Conservation (phyloP, 2,888 invertebrate genomes). For the Epsilonema sp. region DNA sequence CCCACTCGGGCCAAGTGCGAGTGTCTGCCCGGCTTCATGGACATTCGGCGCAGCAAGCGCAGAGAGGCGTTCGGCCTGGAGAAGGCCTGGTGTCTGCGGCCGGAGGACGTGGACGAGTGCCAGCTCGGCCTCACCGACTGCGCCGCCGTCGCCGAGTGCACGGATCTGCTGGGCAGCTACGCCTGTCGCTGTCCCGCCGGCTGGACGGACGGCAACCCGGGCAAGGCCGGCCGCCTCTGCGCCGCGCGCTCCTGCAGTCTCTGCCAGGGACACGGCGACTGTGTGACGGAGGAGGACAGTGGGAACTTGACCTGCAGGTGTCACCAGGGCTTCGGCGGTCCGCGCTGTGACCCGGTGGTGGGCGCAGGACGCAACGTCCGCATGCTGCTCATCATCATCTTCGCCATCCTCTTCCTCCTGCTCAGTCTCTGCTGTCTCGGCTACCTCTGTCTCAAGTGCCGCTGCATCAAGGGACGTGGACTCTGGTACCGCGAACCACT, state of each 20-base stretch:
- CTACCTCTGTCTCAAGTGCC: slow-evolving; percentile 15
- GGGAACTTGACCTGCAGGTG: slow-evolving; percentile 21
- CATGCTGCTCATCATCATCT: slow-evolving; percentile 19
- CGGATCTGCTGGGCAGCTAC: slow-evolving; percentile 21
- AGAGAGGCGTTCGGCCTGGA: not conserved
- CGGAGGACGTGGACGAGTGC: slow-evolving; percentile 25
- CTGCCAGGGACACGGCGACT: slow-evolving; percentile 26
- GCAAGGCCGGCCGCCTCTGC: slow-evolving; percentile 21
- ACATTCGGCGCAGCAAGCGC: slow-evolving; percentile 1
- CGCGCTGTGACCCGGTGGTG: slow-evolving; percentile 8
- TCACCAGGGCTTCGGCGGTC: slow-evolving; percentile 17
- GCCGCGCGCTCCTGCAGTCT: slow-evolving; percentile 14
- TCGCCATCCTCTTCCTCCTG: slow-evolving; percentile 25
- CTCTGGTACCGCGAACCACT: slow-evolving; percentile 9
- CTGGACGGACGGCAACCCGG: slow-evolving; percentile 21
- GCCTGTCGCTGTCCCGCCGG: slow-evolving; percentile 24
- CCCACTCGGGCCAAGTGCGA: slow-evolving; percentile 73
- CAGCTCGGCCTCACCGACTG: slow-evolving; percentile 27
- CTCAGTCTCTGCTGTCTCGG: slow-evolving; percentile 21
- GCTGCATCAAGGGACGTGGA: slow-evolving; percentile 7
- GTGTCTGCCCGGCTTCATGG: slow-evolving; percentile 36
- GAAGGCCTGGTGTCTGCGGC: slow-evolving; percentile 19
- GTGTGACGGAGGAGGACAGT: slow-evolving; percentile 17
- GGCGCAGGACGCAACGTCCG: slow-evolving; percentile 15
- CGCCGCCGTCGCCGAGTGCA: slow-evolving; percentile 24